phyloP scores from a whole-genome alignment of 1,140 invertebrate genomes.

The Apis laboriosa region DNA sequence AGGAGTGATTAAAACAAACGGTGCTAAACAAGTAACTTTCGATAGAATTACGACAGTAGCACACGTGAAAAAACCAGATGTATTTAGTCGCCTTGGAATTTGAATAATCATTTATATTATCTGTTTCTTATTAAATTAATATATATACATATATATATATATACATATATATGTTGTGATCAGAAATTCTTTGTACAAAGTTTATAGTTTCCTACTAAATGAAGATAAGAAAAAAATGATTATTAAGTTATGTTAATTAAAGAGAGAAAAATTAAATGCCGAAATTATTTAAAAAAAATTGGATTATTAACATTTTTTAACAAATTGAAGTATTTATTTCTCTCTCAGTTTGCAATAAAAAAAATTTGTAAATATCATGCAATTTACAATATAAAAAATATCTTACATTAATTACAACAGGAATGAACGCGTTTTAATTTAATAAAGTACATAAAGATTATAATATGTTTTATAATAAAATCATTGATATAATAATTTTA shows the following conservation, averaged over 20 bases:
- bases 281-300: slow-evolving; percentile 14
- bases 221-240: slow-evolving; percentile 7
- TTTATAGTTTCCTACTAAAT: slow-evolving; percentile 48
- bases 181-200: slow-evolving; percentile 50
- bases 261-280: not conserved
- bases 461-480: not conserved
- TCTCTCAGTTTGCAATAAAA: too few relatives aligned
- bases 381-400: slow-evolving; percentile 11
- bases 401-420: slow-evolving; percentile 7
- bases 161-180: slow-evolving; percentile 12
- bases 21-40: slow-evolving; percentile 78
- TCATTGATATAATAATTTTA: not conserved
- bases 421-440: not conserved
- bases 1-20: slow-evolving; percentile 52
- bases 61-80: slow-evolving; percentile 72
- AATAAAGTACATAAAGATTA: slow-evolving; percentile 4
- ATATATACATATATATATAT: slow-evolving; percentile 8
- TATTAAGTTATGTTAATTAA: slow-evolving; percentile 17
- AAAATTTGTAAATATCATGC: too few relatives aligned
- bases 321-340: too few relatives aligned
- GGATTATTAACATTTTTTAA: not conserved
- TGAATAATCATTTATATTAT: slow-evolving; percentile 52
- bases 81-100: slow-evolving; percentile 78
- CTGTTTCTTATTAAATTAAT: slow-evolving; percentile 1
- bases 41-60: slow-evolving; percentile 73